Evolutionary conservation across 2,797 vertebrate species (phyloP), one percentile per base, ranked within the genome.

Genomic region (Gymnoscopelus braueri): DNA sequence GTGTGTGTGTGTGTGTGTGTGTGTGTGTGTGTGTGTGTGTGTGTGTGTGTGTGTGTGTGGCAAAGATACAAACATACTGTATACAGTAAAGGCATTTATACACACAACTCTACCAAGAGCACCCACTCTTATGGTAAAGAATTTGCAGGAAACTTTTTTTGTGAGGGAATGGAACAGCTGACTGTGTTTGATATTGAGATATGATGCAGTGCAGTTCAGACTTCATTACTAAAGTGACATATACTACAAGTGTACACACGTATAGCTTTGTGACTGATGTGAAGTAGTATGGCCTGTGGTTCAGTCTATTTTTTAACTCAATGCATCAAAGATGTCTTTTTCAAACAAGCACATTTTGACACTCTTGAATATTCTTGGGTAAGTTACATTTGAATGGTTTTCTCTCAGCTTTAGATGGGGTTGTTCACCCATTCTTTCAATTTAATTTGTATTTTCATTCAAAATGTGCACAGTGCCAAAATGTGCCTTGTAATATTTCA

Each of bases 201-300:
- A 19, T 19, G 19, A 19, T 19, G 19, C 14, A 15, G 67, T 49
- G 9, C 53, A 55, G 23, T 23, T 55, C 53, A 48, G 23, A 48
- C 29, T 48, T 63, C 66, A 71, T 74, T 71, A 60, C 19, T 69
- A 47, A 67, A 14, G 13, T 15, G 77, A 64, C 11, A 19, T 1
- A 19, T 67, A 7, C 35, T 35, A 60, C 26, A 49, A 5, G 19
- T 51, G 71, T 67, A 47, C 26, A 29, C 26, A 29, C 26, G 26
- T 29, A 59, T 23, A 35, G 63, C 60, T 72, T 47, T 61, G 68
- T 67, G 60, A 71, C 75, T 6, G 61, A 57, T 56, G 49, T 53
- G 50, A 14, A 29, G 11, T 26, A 32, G 10, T 12, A 65, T 65
- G 48, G 73, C 64, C 53, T 54, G 1, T 51, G 35, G 35, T 53